Evolutionary conservation across 2,888 invertebrate species (phyloP).

Genomic region (Eupithecia subfuscata): DNA sequence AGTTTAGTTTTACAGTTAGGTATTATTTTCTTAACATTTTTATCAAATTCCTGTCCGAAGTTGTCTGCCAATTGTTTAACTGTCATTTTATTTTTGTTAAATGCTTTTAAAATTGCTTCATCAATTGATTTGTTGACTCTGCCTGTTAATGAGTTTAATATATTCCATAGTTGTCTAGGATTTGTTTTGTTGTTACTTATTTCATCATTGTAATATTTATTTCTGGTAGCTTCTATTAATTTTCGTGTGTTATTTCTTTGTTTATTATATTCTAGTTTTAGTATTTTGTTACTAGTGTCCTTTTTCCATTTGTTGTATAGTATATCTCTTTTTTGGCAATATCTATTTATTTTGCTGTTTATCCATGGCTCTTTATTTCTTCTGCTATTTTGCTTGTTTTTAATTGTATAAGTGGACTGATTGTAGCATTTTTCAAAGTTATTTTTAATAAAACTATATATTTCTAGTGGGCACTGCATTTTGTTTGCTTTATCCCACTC

Average conservation of each 20-base stretch:
- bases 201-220: conserved; percentile 21
- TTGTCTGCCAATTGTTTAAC: conserved; percentile 20
- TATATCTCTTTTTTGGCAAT: too few relatives aligned
- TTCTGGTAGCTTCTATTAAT: conserved; percentile 8
- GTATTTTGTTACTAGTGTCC: neutral
- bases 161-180: conserved; percentile 17
- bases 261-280: conserved; percentile 3
- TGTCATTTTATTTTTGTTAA: conserved; percentile 18
- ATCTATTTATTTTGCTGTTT: too few relatives aligned
- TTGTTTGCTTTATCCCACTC: too few relatives aligned
- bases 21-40: conserved; percentile 19
- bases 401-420: too few relatives aligned
- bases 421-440: too few relatives aligned
- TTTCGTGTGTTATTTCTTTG: neutral
- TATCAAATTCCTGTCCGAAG: conserved; percentile 21
- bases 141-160: conserved; percentile 26
- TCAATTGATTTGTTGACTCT: conserved; percentile 24
- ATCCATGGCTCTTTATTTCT: too few relatives aligned
- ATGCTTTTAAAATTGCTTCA: conserved; percentile 22
- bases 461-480: too few relatives aligned
- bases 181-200: neutral
- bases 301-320: too few relatives aligned
- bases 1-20: conserved; percentile 12
- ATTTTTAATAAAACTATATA: too few relatives aligned
- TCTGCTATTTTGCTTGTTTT: too few relatives aligned